Base-by-base conservation (phyloP, 2,113 vertebrate genomes). In the Ardeotis arabs region DNA sequence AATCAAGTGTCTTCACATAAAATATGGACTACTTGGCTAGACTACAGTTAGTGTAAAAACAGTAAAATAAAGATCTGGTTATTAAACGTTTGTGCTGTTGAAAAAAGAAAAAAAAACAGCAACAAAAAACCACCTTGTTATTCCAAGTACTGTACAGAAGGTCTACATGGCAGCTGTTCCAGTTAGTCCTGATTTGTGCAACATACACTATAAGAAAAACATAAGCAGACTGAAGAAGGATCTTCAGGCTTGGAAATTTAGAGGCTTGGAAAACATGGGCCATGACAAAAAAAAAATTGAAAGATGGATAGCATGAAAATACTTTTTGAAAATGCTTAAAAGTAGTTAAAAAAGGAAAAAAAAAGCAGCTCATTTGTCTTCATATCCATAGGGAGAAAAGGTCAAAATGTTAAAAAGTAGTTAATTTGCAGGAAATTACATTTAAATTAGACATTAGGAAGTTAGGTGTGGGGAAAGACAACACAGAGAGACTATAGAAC, bases 381-480 rank as follows among this genome's bases (percentile, higher is more conserved):
- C 37, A 59, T 90, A 70, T 67, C 29, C n/a, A 56, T 52, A 39
- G 37, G 41, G 60, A 94, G 23, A 92, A 77, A 87, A 84, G 31
- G 19, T 28, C 25, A 89, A 92, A 78, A 95, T 74, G 14, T 60
- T 87, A 44, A 87, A 93, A 91, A 90, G 55, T 69, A 84, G 76
- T 67, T 97, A 89, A 87, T 91, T 90, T 92, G 33, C 52, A 87
- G 89, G 94, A 95, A 95, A 92, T 90, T 75, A 37, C 19, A 66
- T 93, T 94, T 96, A 81, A 89, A 91, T 93, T 85, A 96, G 81
- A 82, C 39, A 79, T 79, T 82, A 93, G 49, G 44, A 93, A 94
- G 68, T 93, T 68, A 85, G 35, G 53, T 3, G 6, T 15, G 33
- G 39, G 25, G 53, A 95, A 89, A 87, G 69, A 53, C 70, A 82